These are phyloP conservation scores for Cyclina sinensis DNA, from an alignment of 1,140 invertebrate species.

Conservation along the genomic window DNA sequence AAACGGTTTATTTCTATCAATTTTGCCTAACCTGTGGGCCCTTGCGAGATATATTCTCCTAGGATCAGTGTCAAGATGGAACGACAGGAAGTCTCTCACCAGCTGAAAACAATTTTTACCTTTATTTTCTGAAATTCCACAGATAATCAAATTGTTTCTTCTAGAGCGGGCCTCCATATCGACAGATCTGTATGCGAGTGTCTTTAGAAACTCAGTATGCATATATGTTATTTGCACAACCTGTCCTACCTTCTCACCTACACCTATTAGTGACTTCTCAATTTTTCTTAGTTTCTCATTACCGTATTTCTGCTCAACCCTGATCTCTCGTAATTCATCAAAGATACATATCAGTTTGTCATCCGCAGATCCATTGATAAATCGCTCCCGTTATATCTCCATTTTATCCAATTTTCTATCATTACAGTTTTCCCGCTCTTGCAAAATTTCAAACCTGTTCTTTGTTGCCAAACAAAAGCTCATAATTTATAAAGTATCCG, in stretches of 20 bases:
- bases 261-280: background rate
- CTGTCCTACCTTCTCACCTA: slow-evolving; percentile 4
- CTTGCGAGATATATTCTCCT: too few species aligned
- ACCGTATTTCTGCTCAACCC: background rate
- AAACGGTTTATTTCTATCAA: background rate
- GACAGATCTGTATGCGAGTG: slow-evolving; percentile 31
- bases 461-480: background rate
- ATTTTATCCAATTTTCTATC: background rate
- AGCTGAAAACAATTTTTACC: background rate
- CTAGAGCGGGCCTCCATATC: slow-evolving; percentile 39
- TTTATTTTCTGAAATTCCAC: too few species aligned
- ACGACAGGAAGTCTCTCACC: too few species aligned
- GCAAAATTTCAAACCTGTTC: background rate
- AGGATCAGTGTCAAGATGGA: too few species aligned
- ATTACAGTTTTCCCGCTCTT: slow-evolving; percentile 6
- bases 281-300: background rate
- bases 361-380: background rate
- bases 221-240: slow-evolving; percentile 12
- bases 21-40: background rate
- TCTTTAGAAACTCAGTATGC: slow-evolving; percentile 28
- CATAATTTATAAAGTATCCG: too few species aligned
- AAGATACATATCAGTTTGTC: slow-evolving; percentile 18
- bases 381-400: background rate
- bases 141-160: background rate
- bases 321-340: background rate